phyloP scores from a whole-genome alignment of 2,888 invertebrate genomes.

The Miltochrista miniata region DNA sequence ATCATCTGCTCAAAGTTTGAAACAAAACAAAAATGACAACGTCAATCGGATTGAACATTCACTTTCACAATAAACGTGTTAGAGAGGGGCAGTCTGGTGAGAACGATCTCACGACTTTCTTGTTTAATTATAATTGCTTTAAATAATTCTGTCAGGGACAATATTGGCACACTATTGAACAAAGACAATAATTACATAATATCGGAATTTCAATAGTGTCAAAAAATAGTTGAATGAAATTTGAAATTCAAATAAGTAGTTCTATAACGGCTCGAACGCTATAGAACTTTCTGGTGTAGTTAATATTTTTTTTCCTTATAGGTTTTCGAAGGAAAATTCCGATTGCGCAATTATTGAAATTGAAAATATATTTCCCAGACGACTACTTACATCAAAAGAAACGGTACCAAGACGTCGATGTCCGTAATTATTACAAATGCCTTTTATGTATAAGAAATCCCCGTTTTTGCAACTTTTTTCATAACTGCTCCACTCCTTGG shows the following conservation, averaged over 20 bases:
- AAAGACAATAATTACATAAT: constrained; percentile 6
- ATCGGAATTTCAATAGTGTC: constrained; percentile 6
- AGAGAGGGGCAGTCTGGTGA: no score
- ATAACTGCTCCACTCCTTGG: no score
- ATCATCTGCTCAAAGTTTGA: no score
- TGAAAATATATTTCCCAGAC: constrained; percentile 28
- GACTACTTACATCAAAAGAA: constrained; percentile 29
- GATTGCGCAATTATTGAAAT: constrained; percentile 15
- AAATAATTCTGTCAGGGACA: neutral
- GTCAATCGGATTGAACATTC: no score
- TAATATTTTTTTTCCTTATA: constrained; percentile 2
- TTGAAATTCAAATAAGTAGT: neutral
- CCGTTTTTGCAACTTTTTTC: no score
- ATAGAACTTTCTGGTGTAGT: neutral
- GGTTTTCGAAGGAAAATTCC: neutral
- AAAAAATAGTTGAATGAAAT: neutral
- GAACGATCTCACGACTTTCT: no score
- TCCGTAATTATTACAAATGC: constrained; percentile 30
- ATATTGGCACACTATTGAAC: constrained; percentile 1
- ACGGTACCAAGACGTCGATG: constrained; percentile 20
- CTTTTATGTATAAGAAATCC: no score
- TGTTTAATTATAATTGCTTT: no score
- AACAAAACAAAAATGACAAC: no score
- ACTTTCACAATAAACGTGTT: no score
- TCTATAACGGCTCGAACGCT: neutral